These are phyloP conservation scores for Semaprochilodus insignis DNA, from an alignment of 2,797 vertebrate genomes.

Conservation along the genomic window DNA sequence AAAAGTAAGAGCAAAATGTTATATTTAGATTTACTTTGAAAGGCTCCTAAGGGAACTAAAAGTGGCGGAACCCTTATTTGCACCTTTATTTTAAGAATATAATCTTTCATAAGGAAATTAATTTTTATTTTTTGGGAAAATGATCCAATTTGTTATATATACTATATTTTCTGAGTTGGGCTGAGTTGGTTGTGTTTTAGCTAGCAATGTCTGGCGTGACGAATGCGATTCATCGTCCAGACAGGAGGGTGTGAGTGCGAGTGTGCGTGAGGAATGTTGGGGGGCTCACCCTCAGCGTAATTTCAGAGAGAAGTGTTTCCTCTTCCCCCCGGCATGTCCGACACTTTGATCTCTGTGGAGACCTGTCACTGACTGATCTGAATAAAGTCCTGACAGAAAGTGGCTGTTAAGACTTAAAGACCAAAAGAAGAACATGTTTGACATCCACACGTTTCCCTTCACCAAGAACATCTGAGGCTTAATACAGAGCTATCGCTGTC, in stretches of 20 bases:
- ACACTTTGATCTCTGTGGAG: constrained; percentile 22
- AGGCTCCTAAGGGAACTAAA: no score
- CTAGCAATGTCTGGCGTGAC: background rate
- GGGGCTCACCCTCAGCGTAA: background rate
- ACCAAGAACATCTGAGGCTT: background rate
- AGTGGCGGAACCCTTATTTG: no score
- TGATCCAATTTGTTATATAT: background rate
- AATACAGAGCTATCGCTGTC: background rate
- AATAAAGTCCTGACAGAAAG: constrained; percentile 16
- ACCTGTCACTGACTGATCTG: constrained; percentile 6
- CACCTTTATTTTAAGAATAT: background rate
- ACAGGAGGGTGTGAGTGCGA: background rate
- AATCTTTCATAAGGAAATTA: background rate
- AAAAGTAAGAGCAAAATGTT: no score
- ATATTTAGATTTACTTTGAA: no score
- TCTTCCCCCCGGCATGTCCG: background rate
- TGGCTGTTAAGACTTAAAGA: background rate
- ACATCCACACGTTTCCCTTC: background rate
- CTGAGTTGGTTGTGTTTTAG: background rate
- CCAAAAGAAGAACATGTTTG: background rate
- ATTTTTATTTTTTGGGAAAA: background rate
- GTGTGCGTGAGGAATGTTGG: constrained; percentile 8
- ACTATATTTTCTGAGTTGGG: no score
- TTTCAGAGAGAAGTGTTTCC: constrained; percentile 13
- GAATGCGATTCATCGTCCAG: constrained; percentile 2